Evolutionary conservation across 2,113 vertebrate species (phyloP).

Genomic region (Megaceryle maxima): DNA sequence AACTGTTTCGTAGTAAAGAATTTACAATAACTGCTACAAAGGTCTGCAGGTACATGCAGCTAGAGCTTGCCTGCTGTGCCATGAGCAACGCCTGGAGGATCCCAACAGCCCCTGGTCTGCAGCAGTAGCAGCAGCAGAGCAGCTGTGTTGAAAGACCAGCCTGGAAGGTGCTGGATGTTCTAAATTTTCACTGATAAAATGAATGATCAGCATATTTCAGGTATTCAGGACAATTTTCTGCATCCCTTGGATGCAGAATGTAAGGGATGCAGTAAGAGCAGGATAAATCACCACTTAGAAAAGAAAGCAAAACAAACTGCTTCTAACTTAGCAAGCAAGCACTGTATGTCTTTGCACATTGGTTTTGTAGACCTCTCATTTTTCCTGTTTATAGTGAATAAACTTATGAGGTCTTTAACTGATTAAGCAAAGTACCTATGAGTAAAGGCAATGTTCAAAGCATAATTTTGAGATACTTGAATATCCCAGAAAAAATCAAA

Average conservation of each 20-base stretch:
- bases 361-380: background rate
- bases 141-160: background rate
- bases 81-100: background rate
- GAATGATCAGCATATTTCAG: background rate
- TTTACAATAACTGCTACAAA: background rate
- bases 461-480: background rate
- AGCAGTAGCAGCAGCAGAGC: background rate
- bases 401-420: background rate
- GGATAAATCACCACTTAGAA: background rate
- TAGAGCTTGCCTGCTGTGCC: background rate
- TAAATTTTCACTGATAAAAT: background rate
- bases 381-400: background rate
- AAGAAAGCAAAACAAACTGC: background rate
- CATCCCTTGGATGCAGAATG: background rate
- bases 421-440: background rate
- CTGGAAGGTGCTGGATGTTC: background rate
- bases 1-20: background rate
- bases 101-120: background rate
- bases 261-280: background rate
- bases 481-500: background rate
- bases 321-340: background rate
- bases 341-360: background rate
- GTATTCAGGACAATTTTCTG: background rate
- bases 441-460: background rate
- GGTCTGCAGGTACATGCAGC: background rate